phyloP scores from a whole-genome alignment of 2,113 vertebrate species.

The Psephotus haematonotus region DNA sequence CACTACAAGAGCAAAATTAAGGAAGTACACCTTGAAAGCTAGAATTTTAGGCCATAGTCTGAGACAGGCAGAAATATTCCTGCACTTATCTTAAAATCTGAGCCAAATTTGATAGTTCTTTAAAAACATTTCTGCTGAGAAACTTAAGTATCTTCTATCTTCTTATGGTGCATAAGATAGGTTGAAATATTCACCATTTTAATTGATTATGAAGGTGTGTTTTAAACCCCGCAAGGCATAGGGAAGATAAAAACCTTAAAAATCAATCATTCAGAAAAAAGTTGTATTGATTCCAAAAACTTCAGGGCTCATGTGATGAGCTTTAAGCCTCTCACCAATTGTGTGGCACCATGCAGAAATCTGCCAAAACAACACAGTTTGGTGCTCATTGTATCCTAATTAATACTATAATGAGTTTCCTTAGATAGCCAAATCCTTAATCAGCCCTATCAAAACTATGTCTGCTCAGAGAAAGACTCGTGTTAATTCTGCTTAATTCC shows the following conservation, averaged over 20 bases:
- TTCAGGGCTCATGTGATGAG: conserved; percentile 51
- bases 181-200: conserved; percentile 17
- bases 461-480: conserved; percentile 76
- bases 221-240: conserved; percentile 33
- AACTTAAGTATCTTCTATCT: not conserved
- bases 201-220: not conserved
- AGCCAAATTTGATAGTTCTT: not conserved
- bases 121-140: not conserved
- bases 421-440: conserved; percentile 82
- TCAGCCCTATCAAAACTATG: conserved; percentile 82
- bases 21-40: not conserved
- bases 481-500: conserved; percentile 86
- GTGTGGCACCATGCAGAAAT: conserved; percentile 72
- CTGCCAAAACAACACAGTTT: conserved; percentile 81
- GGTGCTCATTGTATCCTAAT: conserved; percentile 82
- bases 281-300: conserved; percentile 56
- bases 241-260: conserved; percentile 59
- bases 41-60: not conserved
- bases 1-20: not conserved
- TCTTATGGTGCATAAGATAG: not conserved
- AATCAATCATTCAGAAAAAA: conserved; percentile 58
- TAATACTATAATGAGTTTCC: conserved; percentile 84
- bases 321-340: conserved; percentile 69
- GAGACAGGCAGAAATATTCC: not conserved
- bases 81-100: not conserved